Conservation (phyloP, 2,888 invertebrate species). For the Rhodophaea formosa region DNA sequence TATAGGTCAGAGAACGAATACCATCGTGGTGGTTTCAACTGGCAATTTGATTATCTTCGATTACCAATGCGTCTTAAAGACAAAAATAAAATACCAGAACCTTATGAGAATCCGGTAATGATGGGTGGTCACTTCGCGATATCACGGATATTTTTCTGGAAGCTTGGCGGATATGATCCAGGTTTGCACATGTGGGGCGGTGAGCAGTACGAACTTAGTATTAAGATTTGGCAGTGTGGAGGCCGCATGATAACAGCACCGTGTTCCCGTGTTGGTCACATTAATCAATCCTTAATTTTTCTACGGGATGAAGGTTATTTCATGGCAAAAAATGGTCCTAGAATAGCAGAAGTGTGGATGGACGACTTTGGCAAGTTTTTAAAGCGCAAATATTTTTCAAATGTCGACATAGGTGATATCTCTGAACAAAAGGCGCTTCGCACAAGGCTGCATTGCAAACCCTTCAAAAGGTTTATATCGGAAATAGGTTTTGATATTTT, state of each 20-base stretch:
- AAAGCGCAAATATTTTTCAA: conserved; percentile 86
- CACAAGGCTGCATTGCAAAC: conserved; percentile 88
- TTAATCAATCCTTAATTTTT: conserved; percentile 94
- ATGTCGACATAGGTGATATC: conserved; percentile 91
- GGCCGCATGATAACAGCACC: conserved; percentile 95
- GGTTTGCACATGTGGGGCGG: conserved; percentile 98
- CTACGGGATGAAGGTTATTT: conserved; percentile 94
- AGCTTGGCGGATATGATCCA: conserved; percentile 95
- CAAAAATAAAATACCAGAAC: conserved; percentile 86
- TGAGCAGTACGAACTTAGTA: conserved; percentile 97
- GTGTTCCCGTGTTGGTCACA: conserved; percentile 95
- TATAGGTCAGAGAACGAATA: conserved; percentile 97
- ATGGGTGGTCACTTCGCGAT: conserved; percentile 98
- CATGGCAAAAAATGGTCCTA: conserved; percentile 92
- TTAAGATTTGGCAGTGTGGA: conserved; percentile 98
- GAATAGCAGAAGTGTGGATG: conserved; percentile 99
- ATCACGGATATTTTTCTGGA: conserved; percentile 95
- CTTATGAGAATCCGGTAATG: conserved; percentile 97
- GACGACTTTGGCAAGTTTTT: conserved; percentile 97
- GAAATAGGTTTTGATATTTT: conserved; percentile 93
- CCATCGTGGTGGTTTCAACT: conserved; percentile 96
- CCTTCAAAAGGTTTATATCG: conserved; percentile 97
- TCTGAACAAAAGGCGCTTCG: conserved; percentile 88
- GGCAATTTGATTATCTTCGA: conserved; percentile 98
- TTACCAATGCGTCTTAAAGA: conserved; percentile 89